Evolutionary conservation across 2,113 vertebrate genomes (phyloP).

Genomic region (Condylura cristata): DNA sequence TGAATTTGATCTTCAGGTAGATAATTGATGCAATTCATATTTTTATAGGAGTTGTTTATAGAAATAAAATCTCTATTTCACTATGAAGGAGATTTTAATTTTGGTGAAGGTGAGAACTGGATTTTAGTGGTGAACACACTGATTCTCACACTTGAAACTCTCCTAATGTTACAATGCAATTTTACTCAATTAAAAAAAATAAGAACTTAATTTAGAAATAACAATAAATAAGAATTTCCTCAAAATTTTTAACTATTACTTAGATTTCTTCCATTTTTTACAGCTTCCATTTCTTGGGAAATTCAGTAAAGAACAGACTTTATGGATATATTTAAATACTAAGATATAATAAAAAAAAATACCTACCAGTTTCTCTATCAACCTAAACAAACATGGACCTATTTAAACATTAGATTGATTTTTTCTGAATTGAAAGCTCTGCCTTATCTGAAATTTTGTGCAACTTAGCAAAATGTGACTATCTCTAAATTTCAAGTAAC

Average conservation of each 20-base stretch:
- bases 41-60: background rate
- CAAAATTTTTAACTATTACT: background rate
- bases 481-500: constrained; percentile 62
- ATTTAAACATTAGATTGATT: constrained; percentile 67
- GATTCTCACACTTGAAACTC: no score
- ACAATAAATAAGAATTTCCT: background rate
- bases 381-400: constrained; percentile 66
- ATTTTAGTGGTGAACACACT: no score
- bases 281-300: background rate
- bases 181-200: no score
- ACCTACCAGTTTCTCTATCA: constrained; percentile 54
- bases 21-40: constrained; percentile 5
- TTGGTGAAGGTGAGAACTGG: background rate
- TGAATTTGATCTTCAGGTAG: background rate
- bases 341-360: constrained; percentile 54
- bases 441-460: constrained; percentile 63
- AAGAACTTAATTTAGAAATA: constrained; percentile 29
- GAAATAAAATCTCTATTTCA: constrained; percentile 17
- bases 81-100: background rate
- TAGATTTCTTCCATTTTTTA: background rate
- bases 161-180: no score
- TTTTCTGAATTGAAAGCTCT: constrained; percentile 47
- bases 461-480: constrained; percentile 57
- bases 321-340: constrained; percentile 58
- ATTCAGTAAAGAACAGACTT: background rate